Base-by-base conservation (phyloP, 2,888 invertebrate genomes). In the Onchidella celtica region DNA sequence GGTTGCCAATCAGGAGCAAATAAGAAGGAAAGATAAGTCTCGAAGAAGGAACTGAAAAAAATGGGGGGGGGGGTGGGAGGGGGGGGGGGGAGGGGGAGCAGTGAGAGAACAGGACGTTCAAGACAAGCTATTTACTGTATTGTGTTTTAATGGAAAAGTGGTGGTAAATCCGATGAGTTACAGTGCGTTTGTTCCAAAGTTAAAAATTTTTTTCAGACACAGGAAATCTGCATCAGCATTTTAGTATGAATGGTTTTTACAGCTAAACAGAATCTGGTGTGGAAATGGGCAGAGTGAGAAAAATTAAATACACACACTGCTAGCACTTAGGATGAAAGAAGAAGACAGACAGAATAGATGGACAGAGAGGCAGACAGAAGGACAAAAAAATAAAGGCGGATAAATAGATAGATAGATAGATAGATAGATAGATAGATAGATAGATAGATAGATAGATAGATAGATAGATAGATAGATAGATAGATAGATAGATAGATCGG, bases 41-140 rank as follows among this genome's bases (percentile, higher is more conserved):
- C n/a, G 6, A 32, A 38, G n/a, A 40, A 24, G 40, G 40, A n/a
- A 69, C 17, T 29, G 69, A 27, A 40, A n/a, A n/a, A n/a, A 40
- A 40, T 6, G 69, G 27, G 69, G 40, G 69, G 40, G 40, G 40
- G 40, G 32, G 40, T 11, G 69, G 11, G 69, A 11, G 38, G 11
- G 36, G 24, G 11, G n/a, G 40, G 40, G n/a, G 69, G n/a, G 69
- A 69, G 69, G 40, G n/a, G n/a, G 69, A 40, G 40, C 24, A 32
- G 9, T 36, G 21, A 24, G 21, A 21, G 34, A 27, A n/a, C 38
- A 36, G 38, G 34, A 32, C n/a, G 36, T 3, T 34, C 47, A 47
- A 47, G 9, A 47, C 6, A 6, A 47, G 47, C 17, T 47, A 47
- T 47, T 47, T 17, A 17, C 47, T 17, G 17, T 47, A 47, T 11